Percentiles rank a stretch among this genome's conserved stretches.
Conservation (phyloP, 2,113 vertebrate species). For the Brachionichthys hirsutus region DNA sequence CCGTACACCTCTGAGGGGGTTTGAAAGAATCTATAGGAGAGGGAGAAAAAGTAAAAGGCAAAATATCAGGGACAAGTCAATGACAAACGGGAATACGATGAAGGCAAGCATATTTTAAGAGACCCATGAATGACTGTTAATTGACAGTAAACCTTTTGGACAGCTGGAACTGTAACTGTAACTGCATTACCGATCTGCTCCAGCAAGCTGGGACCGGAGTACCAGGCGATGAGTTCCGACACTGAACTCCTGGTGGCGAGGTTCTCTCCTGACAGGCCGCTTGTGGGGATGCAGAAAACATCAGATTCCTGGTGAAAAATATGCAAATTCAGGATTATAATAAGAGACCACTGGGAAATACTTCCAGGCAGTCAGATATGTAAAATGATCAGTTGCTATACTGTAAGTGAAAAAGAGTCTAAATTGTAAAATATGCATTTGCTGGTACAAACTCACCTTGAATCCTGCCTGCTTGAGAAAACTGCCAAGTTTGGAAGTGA, state of each 20-base stretch:
- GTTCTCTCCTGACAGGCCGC: conserved; percentile 96
- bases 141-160: background rate
- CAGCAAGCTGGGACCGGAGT: conserved; percentile 88
- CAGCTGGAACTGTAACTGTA: background rate
- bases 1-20: conserved; percentile 88
- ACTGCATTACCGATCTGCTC: conserved; percentile 92
- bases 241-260: conserved; percentile 82
- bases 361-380: background rate
- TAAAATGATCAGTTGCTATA: background rate
- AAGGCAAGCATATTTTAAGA: background rate
- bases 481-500: conserved; percentile 89
- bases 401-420: background rate
- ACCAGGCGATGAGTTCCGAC: conserved; percentile 88
- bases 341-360: background rate
- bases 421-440: background rate
- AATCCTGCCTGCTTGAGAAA: conserved; percentile 98
- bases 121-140: too few relatives aligned
- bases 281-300: conserved; percentile 93
- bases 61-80: conserved; percentile 1
- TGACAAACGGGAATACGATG: background rate
- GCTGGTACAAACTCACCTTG: conserved; percentile 80
- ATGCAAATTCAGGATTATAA: conserved; percentile 8
- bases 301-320: conserved; percentile 87
- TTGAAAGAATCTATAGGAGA: conserved; percentile 86
- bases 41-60: background rate